These are phyloP conservation scores for Eunapius fragilis DNA, from an alignment of 37 sponge, comb jelly and placozoan genomes.

Conservation along the genomic window DNA sequence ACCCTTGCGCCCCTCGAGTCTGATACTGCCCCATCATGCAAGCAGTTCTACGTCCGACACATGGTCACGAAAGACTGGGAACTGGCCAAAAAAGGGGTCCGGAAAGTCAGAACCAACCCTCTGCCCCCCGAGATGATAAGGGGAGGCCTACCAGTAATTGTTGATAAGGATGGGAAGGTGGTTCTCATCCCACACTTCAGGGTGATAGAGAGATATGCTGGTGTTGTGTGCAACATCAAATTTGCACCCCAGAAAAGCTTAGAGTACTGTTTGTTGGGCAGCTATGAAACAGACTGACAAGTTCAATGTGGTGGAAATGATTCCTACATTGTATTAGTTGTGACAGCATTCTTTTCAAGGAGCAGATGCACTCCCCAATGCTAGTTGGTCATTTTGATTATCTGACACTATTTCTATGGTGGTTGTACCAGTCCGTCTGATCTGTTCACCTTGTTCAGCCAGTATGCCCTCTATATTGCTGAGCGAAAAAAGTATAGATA, in stretches of 20 bases:
- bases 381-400: background rate
- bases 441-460: slow-evolving; percentile 62
- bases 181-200: slow-evolving; percentile 64
- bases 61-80: slow-evolving; percentile 1
- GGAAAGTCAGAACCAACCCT: slow-evolving; percentile 4
- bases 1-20: background rate
- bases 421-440: slow-evolving; percentile 24
- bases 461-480: slow-evolving; percentile 77
- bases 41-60: slow-evolving; percentile 34
- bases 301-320: background rate
- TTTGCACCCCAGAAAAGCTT: slow-evolving; percentile 20
- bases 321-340: background rate
- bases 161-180: slow-evolving; percentile 21
- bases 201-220: slow-evolving; percentile 13
- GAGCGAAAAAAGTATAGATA: background rate
- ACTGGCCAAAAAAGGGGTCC: slow-evolving; percentile 32
- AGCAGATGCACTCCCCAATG: background rate
- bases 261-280: background rate
- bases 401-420: slow-evolving; percentile 45
- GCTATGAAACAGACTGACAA: background rate
- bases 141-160: slow-evolving; percentile 62
- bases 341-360: background rate
- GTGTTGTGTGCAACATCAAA: slow-evolving; percentile 3
- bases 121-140: slow-evolving; percentile 42
- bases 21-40: too few relatives aligned